phyloP scores from a whole-genome alignment of 2,888 invertebrate species.

The Leptinotarsa juncta region DNA sequence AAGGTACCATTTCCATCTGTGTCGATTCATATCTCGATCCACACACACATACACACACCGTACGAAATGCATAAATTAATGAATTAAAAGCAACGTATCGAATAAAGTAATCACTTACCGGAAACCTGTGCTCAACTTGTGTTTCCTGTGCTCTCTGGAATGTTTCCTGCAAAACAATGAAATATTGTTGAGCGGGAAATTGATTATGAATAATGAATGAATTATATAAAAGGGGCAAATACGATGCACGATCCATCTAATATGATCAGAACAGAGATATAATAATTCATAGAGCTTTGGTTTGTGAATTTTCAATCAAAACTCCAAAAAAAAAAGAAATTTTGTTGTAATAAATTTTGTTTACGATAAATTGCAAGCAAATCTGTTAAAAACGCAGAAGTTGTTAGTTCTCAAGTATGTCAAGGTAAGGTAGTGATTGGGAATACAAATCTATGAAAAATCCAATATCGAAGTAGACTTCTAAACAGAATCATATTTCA shows the following conservation, averaged over 20 bases:
- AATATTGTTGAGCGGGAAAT: slow-evolving; percentile 33
- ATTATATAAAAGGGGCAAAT: slow-evolving; percentile 5
- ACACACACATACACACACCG: slow-evolving; percentile 5
- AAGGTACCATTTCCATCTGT: not conserved
- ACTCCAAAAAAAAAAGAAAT: too few species aligned
- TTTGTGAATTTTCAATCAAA: too few species aligned
- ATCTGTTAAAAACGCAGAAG: too few species aligned
- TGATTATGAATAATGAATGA: slow-evolving; percentile 2
- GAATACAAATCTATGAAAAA: too few species aligned
- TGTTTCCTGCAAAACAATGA: slow-evolving; percentile 62
- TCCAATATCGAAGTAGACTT: too few species aligned
- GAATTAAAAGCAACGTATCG: slow-evolving; percentile 8
- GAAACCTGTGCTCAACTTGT: slow-evolving; percentile 64
- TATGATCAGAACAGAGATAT: slow-evolving; percentile 1
- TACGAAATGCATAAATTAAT: slow-evolving; percentile 10
- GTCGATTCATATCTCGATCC: slow-evolving; percentile 5
- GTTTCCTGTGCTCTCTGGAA: slow-evolving; percentile 65
- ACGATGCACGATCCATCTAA: not conserved
- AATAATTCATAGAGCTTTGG: not conserved
- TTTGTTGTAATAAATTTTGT: too few species aligned
- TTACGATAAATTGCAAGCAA: too few species aligned
- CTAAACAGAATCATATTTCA: too few species aligned
- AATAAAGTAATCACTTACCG: slow-evolving; percentile 58
- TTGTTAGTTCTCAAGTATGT: too few species aligned
- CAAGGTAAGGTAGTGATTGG: too few species aligned